Evolutionary conservation across 2,797 vertebrate species (phyloP), one percentile per base, ranked within the genome.

Genomic region (Crax fasciolata): DNA sequence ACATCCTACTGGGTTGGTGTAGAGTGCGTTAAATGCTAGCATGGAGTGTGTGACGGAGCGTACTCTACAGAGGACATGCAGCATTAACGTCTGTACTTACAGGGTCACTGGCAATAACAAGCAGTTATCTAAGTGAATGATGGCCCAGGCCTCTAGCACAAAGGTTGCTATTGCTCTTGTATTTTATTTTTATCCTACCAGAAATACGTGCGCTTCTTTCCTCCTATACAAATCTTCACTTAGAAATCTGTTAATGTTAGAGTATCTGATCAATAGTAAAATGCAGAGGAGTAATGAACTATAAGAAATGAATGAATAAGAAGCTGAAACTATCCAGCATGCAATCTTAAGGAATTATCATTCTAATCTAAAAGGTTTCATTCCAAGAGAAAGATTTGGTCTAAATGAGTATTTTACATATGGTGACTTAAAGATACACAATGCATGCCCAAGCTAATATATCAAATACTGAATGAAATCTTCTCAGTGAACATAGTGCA

Each of bases 41-140:
- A 83, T 2, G 32, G 46, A 89, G 71, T 30, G 19, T 74, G 67
- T 43, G 67, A 32, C 4, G 49, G 86, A 84, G 27, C 6, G 13
- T 25, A 62, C 46, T 12, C 3, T 3, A 46, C 12, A 11, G 35
- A 83, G 58, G 49, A 77, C 43, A 58, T 38, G 81, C 75, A 79
- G 70, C 38, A 46, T 46, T 79, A 84, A 76, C 74, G 84, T 41
- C 78, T 74, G 63, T 44, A 49, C 87, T 95, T 77, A 39, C 39
- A 71, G 93, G 93, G 84, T 96, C 88, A 95, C 74, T 83, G 89
- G 57, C 71, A 88, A 46, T 13, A 79, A n/a, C 20, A 90, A 89
- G 48, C 28, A 57, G 66, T 89, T 92, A 86, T 70, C 82, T 66
- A 84, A 84, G 85, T 39, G 57, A 68, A 77, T 58, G 59, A 52